Evolutionary conservation across 2,888 invertebrate species (phyloP).

Genomic region (Pachycephus smyrnensis): DNA sequence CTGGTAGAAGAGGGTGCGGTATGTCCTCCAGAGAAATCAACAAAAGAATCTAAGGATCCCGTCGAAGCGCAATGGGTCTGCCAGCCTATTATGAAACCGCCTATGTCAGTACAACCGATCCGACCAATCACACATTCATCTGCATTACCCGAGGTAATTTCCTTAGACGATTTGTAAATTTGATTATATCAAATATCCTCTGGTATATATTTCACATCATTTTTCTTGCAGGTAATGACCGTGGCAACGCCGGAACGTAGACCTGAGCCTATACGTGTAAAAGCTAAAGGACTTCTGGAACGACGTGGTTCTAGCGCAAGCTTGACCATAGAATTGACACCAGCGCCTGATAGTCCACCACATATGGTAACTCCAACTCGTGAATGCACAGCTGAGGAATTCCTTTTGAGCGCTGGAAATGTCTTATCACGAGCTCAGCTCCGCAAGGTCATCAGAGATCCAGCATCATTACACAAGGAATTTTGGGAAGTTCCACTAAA

Average conservation of each 20-base stretch:
- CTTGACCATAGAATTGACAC: constrained; percentile 81
- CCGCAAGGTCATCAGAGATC: constrained; percentile 67
- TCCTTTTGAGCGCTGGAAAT: constrained; percentile 71
- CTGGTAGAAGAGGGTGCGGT: constrained; percentile 62
- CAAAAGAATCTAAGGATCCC: constrained; percentile 50
- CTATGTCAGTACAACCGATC: constrained; percentile 37
- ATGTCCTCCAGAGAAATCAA: constrained; percentile 47
- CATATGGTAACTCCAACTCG: constrained; percentile 70
- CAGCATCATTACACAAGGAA: constrained; percentile 79
- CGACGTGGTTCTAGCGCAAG: constrained; percentile 92
- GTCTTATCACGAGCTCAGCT: constrained; percentile 70
- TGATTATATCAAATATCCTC: neutral
- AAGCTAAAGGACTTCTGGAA: constrained; percentile 80
- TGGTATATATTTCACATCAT: neutral
- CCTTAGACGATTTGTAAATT: neutral
- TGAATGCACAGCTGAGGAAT: constrained; percentile 71
- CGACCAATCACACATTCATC: constrained; percentile 29
- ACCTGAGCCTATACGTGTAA: constrained; percentile 69
- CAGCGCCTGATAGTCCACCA: constrained; percentile 58
- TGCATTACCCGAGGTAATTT: constrained; percentile 52
- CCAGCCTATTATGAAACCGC: constrained; percentile 44
- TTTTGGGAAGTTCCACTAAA: constrained; percentile 96
- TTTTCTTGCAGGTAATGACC: constrained; percentile 48
- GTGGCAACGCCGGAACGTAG: constrained; percentile 54
- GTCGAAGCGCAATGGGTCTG: constrained; percentile 61